Base-by-base conservation (phyloP, 2,888 invertebrate species). In the Pachymerium ferrugineum region DNA sequence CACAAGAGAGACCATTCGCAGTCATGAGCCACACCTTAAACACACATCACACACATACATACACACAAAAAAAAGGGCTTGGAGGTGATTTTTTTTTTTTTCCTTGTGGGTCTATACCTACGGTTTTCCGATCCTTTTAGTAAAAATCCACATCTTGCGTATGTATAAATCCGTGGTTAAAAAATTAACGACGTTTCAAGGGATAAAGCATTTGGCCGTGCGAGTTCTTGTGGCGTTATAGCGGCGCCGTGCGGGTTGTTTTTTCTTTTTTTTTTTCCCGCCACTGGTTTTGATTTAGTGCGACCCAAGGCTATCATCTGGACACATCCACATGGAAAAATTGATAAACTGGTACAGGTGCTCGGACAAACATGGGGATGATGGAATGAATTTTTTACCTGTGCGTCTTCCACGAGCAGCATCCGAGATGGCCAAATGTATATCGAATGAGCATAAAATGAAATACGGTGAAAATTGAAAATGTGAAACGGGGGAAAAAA, bases 1-100 rank as follows among this genome's bases (percentile, higher is more conserved):
- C 54, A 54, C 54, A 54, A 54, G 54, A 54, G 54, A 54, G 54
- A 54, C 54, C 54, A 54, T 54, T 54, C 54, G 54, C 54, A 54
- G 54, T 54, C 54, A 54, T 54, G 54, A 54, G 54, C 54, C 54
- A 54, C 54, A 54, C 54, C 54, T 54, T 54, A 25, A 54, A 25
- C 47, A 47, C 47, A 47, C 47, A 47, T 47, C 47, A 16, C 47
- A 47, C 47, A 47, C 22, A 6, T 2, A 38, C 3, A 6, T 2
- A 38, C 3, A 6, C 22, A 54, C 22, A 54, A 54, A 25, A 47
- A 25, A 54, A 54, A 22, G 54, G 47, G 54, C 54, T 25, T 10
- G n/a, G 22, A 54, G 54, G 54, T 54, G 54, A 54, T 22, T 54
- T n/a, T n/a, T n/a, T n/a, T n/a, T n/a, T n/a, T n/a, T n/a, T n/a